Evolutionary conservation across 2,113 vertebrate species (phyloP), one percentile per base, ranked within the genome.

Genomic region (Cariama cristata): DNA sequence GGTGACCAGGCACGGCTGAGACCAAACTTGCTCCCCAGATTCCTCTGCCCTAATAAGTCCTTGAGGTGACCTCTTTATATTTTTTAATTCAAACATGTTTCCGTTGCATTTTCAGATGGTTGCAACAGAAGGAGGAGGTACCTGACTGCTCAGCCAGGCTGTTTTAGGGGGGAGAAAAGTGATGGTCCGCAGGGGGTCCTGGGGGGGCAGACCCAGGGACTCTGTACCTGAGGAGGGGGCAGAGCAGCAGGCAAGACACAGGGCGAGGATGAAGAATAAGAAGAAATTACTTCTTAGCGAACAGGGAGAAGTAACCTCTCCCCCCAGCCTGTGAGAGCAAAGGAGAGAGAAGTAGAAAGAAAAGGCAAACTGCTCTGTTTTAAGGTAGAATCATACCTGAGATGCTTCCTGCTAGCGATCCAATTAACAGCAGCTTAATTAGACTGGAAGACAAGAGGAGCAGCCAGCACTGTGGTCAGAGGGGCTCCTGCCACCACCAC

Each of bases 111-210:
- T 79, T 23, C 38, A 26, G 56, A 50, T 82, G 20, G 62, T 6
- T 88, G 21, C 20, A 77, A 7, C 5, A 4, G 26, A 40, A 16
- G 1, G 24, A 56, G 23, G 1, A 6, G 21, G 47, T 71, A 26
- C 3, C 30, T 0, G 0, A 63, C 22, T 1, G 6, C 27, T 53
- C 64, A 77, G 12, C 8, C 1, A 3, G 52, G 16, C n/a, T 90
- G 15, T 30, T 55, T 16, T 32, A 13, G 13, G 49, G 28, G 35
- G 9, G 8, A 38, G 38, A 38, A 42, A 76, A 90, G 28, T 1
- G 0, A 4, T 8, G 60, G 73, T 4, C 32, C 8, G 0, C 0
- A 2, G 9, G 14, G 12, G 49, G 28, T 83, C 8, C 17, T 8
- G 4, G 6, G 8, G 26, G 8, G 30, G 30, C 23, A 75, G 56